Evolutionary conservation across 2,888 invertebrate species (phyloP).

Genomic region (Philopedon plagiatum): DNA sequence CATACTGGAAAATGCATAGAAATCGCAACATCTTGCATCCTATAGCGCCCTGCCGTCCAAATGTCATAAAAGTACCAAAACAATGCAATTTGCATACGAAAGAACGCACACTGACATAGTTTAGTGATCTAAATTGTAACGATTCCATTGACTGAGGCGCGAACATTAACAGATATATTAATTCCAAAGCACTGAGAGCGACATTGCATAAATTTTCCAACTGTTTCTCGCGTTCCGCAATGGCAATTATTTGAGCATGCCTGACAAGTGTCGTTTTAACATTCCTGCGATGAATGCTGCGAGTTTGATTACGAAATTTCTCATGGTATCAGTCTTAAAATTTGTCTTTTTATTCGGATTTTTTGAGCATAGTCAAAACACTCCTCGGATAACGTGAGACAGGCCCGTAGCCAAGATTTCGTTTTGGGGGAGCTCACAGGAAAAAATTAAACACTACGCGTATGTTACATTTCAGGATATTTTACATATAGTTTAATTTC

Average conservation of each 20-base stretch:
- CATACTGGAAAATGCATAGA: too few species aligned
- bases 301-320: neutral
- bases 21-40: too few species aligned
- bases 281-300: neutral
- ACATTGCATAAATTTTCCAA: conserved; percentile 31
- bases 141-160: conserved; percentile 7
- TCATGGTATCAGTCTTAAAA: too few species aligned
- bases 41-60: too few species aligned
- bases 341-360: neutral
- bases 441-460: too few species aligned
- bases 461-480: too few species aligned
- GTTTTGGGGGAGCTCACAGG: too few species aligned
- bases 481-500: too few species aligned
- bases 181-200: conserved; percentile 18
- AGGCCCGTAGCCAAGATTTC: too few species aligned
- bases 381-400: too few species aligned
- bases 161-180: conserved; percentile 11
- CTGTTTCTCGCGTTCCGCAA: conserved; percentile 28
- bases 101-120: conserved; percentile 37
- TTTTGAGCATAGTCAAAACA: too few species aligned
- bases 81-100: conserved; percentile 22
- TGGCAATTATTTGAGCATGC: conserved; percentile 8
- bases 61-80: neutral
- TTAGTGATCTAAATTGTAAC: conserved; percentile 31
- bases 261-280: neutral